Percentiles rank a stretch among this genome's conserved stretches.
Evolutionary conservation across 2,113 vertebrate species (phyloP).

Genomic region (Potamarius usumacintae): DNA sequence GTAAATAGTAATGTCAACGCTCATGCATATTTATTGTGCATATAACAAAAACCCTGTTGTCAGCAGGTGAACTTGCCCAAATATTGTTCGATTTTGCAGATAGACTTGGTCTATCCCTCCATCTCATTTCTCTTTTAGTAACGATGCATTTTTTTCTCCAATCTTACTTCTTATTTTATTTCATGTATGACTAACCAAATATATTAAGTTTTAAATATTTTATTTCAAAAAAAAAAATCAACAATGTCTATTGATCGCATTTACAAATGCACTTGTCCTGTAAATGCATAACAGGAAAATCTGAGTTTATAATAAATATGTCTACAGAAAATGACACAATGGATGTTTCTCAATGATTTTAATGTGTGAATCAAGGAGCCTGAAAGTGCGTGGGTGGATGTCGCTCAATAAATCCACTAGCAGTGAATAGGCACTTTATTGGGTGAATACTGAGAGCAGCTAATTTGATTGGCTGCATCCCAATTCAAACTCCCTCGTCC

Average conservation of each 20-base stretch:
- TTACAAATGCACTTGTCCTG: slow-evolving; percentile 54
- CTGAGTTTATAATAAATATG: slow-evolving; percentile 62
- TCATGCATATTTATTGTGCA: slow-evolving; percentile 64
- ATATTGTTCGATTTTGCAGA: slow-evolving; percentile 31
- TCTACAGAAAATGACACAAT: slow-evolving; percentile 52
- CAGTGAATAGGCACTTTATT: slow-evolving; percentile 58
- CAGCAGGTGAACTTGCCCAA: slow-evolving; percentile 47
- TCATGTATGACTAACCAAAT: slow-evolving; percentile 61
- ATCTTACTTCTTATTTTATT: slow-evolving; percentile 45
- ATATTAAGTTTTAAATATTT: slow-evolving; percentile 72
- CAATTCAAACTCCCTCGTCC: slow-evolving; percentile 19
- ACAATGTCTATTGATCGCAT: slow-evolving; percentile 49
- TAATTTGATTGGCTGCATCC: slow-evolving; percentile 58
- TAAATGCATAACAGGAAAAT: slow-evolving; percentile 46
- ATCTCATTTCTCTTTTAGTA: slow-evolving; percentile 22
- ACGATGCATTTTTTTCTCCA: slow-evolving; percentile 38
- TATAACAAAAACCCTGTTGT: slow-evolving; percentile 55
- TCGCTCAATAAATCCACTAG: slow-evolving; percentile 35
- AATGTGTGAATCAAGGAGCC: slow-evolving; percentile 27
- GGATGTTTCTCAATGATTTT: slow-evolving; percentile 42
- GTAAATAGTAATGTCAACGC: slow-evolving; percentile 55
- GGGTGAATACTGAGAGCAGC: slow-evolving; percentile 41
- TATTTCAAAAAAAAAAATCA: slow-evolving; percentile 54
- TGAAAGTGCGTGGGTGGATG: slow-evolving; percentile 63
- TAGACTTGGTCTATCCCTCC: slow-evolving; percentile 43